Conservation (phyloP, 2,888 invertebrate species). For the Chrysolina americana region DNA sequence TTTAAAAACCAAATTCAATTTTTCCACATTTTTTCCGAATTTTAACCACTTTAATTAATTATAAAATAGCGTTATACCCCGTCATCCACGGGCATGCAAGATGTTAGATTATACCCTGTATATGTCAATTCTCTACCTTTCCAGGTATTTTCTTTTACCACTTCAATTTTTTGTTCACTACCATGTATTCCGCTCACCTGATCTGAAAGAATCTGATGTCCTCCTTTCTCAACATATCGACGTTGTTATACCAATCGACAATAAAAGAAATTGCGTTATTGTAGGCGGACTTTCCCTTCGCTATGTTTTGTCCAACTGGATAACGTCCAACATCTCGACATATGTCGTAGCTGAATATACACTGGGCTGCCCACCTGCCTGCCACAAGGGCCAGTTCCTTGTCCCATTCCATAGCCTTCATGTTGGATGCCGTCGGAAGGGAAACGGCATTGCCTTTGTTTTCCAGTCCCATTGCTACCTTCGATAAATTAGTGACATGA, state of each 20-base stretch:
- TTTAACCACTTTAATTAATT: too few relatives aligned
- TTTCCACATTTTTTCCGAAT: too few relatives aligned
- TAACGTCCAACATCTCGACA: conserved; percentile 67
- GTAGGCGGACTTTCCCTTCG: conserved; percentile 61
- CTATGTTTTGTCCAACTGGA: conserved; percentile 69
- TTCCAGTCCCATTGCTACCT: conserved; percentile 66
- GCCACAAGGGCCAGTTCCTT: conserved; percentile 67
- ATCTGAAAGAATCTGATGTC: conserved; percentile 53
- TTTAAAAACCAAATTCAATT: too few relatives aligned
- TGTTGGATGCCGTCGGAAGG: conserved; percentile 66
- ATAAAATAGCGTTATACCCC: too few relatives aligned
- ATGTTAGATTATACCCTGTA: too few relatives aligned
- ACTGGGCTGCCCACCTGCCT: conserved; percentile 69
- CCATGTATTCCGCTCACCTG: conserved; percentile 48
- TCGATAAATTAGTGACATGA: background rate
- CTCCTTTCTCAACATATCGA: conserved; percentile 57
- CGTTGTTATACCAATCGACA: conserved; percentile 67
- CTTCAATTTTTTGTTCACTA: background rate
- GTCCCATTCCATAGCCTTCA: conserved; percentile 68
- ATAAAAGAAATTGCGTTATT: conserved; percentile 60
- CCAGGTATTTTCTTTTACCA: too few relatives aligned
- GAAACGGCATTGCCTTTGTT: conserved; percentile 65
- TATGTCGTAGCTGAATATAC: conserved; percentile 65
- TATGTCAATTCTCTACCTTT: too few relatives aligned
- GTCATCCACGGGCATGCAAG: too few relatives aligned